phyloP scores from a whole-genome alignment of 2,113 vertebrate genomes.

The Anhinga rufa region DNA sequence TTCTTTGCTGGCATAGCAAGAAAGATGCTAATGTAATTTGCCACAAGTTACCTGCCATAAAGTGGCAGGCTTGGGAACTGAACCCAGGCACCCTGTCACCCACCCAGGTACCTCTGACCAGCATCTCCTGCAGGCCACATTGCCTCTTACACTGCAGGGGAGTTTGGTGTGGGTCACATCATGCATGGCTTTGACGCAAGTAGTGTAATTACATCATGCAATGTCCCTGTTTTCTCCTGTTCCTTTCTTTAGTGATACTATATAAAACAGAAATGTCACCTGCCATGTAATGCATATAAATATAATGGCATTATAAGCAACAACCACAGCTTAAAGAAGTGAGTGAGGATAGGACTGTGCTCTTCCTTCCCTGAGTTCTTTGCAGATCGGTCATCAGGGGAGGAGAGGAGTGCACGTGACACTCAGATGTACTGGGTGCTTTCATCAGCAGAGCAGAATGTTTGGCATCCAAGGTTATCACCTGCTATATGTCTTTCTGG shows the following conservation, averaged over 20 bases:
- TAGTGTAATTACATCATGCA: not conserved
- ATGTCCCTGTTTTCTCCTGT: not conserved
- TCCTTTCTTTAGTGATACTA: not conserved
- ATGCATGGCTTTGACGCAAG: not conserved
- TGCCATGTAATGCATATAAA: not conserved
- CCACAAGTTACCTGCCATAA: not conserved
- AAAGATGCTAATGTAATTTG: not conserved
- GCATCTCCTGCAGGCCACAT: not conserved
- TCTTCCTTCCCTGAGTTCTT: not conserved
- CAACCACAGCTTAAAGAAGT: not conserved
- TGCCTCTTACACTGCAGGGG: fast-evolving
- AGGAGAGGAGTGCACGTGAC: not conserved
- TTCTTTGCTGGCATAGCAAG: not conserved
- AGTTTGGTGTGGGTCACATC: not conserved
- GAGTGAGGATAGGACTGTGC: not conserved
- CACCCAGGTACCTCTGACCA: not conserved
- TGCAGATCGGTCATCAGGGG: not conserved
- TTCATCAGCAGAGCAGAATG: not conserved
- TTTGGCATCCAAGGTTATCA: not conserved
- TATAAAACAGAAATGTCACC: not conserved
- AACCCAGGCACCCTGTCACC: not conserved
- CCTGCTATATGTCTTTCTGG: not conserved
- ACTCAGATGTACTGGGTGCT: fast-evolving
- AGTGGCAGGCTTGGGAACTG: not conserved
- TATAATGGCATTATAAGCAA: not conserved